A percentile compares a stretch with the other conserved stretches of the same genome.
Evolutionary conservation across 1,140 invertebrate species (phyloP).

Genomic region (honey bee (Apis mellifera)): Amel_HAv3.1 CM009938.2:4260501-4261000

Average conservation of each 20-base stretch:
- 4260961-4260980: neutral
- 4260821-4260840: constrained; percentile 36
- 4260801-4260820: constrained; percentile 13
- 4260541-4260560: constrained; percentile 57
- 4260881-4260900: constrained; percentile 23
- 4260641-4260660: constrained; percentile 33
- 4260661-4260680: constrained; percentile 56
- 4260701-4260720: constrained; percentile 73
- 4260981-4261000: neutral
- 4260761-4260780: neutral
- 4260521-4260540: constrained; percentile 59
- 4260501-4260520: constrained; percentile 39
- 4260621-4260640: neutral
- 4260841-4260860: constrained; percentile 74
- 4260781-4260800: too few species aligned
- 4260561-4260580: constrained; percentile 53
- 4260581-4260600: constrained; percentile 73
- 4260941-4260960: neutral
- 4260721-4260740: constrained; percentile 73
- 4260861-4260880: constrained; percentile 62
- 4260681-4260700: constrained; percentile 74
- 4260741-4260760: constrained; percentile 52
- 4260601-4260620: constrained; percentile 61
- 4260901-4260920: constrained; percentile 16
- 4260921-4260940: too few species aligned